phyloP scores from a whole-genome alignment of 2,888 invertebrate genomes.

The Plusia festucae region DNA sequence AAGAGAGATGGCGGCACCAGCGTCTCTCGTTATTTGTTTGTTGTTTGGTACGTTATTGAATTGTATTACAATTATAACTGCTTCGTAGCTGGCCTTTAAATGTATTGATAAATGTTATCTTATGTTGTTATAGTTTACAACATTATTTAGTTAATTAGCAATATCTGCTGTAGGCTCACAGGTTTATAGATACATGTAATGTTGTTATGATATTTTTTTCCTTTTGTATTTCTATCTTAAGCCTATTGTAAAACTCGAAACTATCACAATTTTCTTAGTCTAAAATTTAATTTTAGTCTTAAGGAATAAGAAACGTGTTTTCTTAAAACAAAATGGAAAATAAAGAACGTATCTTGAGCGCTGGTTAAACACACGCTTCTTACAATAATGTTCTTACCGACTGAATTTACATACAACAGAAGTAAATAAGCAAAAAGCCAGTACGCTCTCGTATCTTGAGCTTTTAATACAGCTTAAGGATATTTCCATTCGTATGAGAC shows the following conservation, averaged over 20 bases:
- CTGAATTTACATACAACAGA: constrained; percentile 48
- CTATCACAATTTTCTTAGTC: neutral
- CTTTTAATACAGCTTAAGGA: constrained; percentile 35
- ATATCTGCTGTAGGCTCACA: too few species aligned
- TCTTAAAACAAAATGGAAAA: constrained; percentile 35
- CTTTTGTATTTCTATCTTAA: too few species aligned
- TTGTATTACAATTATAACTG: too few species aligned
- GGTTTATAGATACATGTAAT: too few species aligned
- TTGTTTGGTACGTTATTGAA: too few species aligned
- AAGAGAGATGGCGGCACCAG: too few species aligned
- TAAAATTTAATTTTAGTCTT: constrained; percentile 18
- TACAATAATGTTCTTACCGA: constrained; percentile 45
- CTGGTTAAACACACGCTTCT: constrained; percentile 34
- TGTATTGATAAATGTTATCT: too few species aligned
- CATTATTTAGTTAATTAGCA: too few species aligned
- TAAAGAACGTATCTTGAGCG: constrained; percentile 35
- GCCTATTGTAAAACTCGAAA: neutral
- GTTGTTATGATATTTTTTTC: too few species aligned
- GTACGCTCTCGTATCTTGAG: constrained; percentile 32
- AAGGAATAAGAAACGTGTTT: constrained; percentile 39
- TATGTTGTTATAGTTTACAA: too few species aligned
- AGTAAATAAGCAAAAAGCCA: constrained; percentile 53
- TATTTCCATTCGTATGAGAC: constrained; percentile 7
- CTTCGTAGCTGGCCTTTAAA: too few species aligned
- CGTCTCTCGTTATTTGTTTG: too few species aligned